These are phyloP conservation scores for Leptinotarsa tumamoca DNA, from an alignment of 2,888 invertebrate species.

Conservation along the genomic window DNA sequence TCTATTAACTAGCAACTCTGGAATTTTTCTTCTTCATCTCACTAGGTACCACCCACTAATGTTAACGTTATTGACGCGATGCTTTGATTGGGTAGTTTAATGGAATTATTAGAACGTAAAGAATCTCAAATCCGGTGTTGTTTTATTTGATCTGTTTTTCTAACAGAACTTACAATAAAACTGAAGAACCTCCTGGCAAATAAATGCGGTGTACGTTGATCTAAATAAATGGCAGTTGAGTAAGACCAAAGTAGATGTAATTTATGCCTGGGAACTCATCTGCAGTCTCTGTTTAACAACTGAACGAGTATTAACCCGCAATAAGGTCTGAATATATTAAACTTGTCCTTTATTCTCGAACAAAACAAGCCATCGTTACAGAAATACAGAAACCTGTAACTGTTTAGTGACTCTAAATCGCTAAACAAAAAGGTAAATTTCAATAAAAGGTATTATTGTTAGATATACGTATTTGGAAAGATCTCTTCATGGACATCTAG, in stretches of 20 bases:
- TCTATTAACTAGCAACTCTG: too few relatives aligned
- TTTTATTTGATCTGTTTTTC: constrained; percentile 3
- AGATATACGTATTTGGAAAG: too few relatives aligned
- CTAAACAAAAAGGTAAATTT: too few relatives aligned
- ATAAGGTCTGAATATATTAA: constrained; percentile 49
- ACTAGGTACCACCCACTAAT: too few relatives aligned
- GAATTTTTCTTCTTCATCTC: too few relatives aligned
- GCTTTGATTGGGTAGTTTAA: background rate
- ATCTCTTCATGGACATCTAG: too few relatives aligned
- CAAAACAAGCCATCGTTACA: background rate
- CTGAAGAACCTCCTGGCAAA: constrained; percentile 42
- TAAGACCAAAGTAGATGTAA: constrained; percentile 51
- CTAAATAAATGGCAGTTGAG: constrained; percentile 50
- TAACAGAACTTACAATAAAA: constrained; percentile 30
- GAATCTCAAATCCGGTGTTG: background rate
- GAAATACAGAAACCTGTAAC: too few relatives aligned
- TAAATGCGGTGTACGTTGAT: constrained; percentile 47
- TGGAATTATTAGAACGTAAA: background rate
- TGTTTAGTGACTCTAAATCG: too few relatives aligned
- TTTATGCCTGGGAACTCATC: constrained; percentile 55
- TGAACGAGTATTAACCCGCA: constrained; percentile 52
- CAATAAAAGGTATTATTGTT: too few relatives aligned
- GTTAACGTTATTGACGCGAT: background rate
- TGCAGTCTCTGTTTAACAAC: constrained; percentile 53
- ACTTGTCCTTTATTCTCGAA: constrained; percentile 31